Conservation (phyloP, 2,888 invertebrate species). For the Hymenopus coronatus region DNA sequence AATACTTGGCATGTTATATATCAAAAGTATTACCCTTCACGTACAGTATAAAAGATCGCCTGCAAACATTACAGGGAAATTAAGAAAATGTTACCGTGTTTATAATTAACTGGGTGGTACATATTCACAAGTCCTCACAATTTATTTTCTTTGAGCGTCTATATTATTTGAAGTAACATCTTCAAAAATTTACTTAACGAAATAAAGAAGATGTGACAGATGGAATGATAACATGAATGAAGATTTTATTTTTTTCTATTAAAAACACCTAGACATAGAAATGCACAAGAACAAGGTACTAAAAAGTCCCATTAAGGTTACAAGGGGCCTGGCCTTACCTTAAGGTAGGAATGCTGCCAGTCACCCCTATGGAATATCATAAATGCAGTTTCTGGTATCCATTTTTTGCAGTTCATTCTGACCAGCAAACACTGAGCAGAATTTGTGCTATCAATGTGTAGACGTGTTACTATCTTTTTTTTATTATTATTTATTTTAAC, state of each 20-base stretch:
- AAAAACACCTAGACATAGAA: conserved; percentile 21
- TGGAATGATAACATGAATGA: background rate
- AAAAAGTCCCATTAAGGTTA: background rate
- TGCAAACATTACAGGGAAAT: background rate
- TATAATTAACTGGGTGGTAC: background rate
- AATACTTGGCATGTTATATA: background rate
- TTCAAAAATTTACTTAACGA: background rate
- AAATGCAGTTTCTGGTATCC: conserved; percentile 30
- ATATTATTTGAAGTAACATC: background rate
- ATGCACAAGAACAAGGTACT: conserved; percentile 12
- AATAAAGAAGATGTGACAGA: background rate
- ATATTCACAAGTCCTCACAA: background rate
- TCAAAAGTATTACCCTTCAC: background rate
- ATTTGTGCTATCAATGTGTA: background rate
- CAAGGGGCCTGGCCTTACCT: background rate
- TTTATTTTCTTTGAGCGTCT: background rate
- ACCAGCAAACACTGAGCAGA: background rate
- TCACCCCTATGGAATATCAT: conserved; percentile 17
- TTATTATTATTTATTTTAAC: conserved; percentile 3
- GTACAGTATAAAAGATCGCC: background rate
- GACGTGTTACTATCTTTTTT: background rate
- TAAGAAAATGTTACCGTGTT: background rate
- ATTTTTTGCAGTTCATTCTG: background rate
- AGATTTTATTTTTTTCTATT: background rate
- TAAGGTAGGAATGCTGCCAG: background rate